Conservation (phyloP, 2,113 vertebrate genomes). For the Cebidichthys violaceus region DNA sequence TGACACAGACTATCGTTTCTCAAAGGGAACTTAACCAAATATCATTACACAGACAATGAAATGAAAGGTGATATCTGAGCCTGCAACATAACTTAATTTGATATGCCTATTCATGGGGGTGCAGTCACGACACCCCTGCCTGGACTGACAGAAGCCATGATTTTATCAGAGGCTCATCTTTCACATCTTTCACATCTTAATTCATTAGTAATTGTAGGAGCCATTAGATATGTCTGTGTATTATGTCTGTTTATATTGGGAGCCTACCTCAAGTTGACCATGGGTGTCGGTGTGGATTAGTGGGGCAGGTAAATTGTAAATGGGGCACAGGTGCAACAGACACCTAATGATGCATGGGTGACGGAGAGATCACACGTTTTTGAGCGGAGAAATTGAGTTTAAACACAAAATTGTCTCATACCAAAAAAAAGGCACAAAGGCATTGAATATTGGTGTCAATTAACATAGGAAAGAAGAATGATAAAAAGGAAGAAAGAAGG, state of each 20-base stretch:
- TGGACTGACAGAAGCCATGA: conserved; percentile 22
- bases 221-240: too few species aligned
- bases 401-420: neutral
- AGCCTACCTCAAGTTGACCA: too few species aligned
- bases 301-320: too few species aligned
- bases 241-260: too few species aligned
- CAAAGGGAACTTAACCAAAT: conserved; percentile 33
- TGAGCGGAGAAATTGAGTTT: too few species aligned
- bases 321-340: too few species aligned
- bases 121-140: conserved; percentile 71
- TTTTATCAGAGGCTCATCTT: conserved; percentile 43
- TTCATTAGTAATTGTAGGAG: too few species aligned
- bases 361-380: too few species aligned
- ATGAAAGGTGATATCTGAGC: conserved; percentile 51
- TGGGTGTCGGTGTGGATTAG: too few species aligned
- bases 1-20: conserved; percentile 24
- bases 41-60: conserved; percentile 49
- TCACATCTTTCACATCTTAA: conserved; percentile 20
- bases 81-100: conserved; percentile 40
- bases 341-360: too few species aligned
- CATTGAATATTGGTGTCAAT: neutral
- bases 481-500: neutral
- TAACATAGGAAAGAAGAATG: neutral
- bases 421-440: neutral
- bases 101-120: conserved; percentile 55